Percentiles rank a stretch among this genome's conserved stretches.
Evolutionary conservation across 2,888 invertebrate genomes (phyloP).

Genomic region (Dynastes grantii): DNA sequence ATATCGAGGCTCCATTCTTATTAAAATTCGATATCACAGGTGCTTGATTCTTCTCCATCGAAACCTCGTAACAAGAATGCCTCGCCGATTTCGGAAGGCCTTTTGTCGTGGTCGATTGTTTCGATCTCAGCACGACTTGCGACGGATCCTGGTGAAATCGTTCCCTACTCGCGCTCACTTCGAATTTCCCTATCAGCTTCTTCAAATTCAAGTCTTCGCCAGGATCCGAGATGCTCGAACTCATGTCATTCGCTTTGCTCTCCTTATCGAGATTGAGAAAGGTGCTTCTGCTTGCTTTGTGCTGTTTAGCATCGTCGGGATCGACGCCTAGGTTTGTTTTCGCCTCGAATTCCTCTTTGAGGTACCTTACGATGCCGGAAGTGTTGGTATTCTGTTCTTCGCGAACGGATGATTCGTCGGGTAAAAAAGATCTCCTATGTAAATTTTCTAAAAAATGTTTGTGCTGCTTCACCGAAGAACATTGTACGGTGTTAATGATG

Average conservation of each 20-base stretch:
- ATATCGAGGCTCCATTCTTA: constrained; percentile 56
- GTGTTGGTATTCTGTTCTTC: constrained; percentile 63
- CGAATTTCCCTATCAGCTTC: constrained; percentile 84
- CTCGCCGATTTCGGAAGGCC: constrained; percentile 58
- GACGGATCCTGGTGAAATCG: constrained; percentile 56
- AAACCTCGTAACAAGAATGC: constrained; percentile 67
- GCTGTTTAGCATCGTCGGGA: constrained; percentile 60
- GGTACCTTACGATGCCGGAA: constrained; percentile 86
- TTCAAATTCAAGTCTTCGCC: constrained; percentile 81
- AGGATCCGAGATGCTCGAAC: constrained; percentile 66
- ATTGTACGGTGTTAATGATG: constrained; percentile 71
- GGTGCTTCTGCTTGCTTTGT: constrained; percentile 74
- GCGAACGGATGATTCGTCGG: constrained; percentile 68
- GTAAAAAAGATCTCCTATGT: constrained; percentile 61
- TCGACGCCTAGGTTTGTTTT: constrained; percentile 70
- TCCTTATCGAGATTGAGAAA: constrained; percentile 29
- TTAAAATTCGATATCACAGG: constrained; percentile 63
- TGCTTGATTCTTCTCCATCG: constrained; percentile 63
- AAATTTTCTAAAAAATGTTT: constrained; percentile 72
- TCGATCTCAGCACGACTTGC: constrained; percentile 61
- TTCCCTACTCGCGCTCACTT: constrained; percentile 62
- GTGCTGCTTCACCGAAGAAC: constrained; percentile 73
- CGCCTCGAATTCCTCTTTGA: constrained; percentile 92
- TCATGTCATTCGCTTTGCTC: constrained; percentile 75
- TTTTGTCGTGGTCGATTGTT: constrained; percentile 49